phyloP scores from a whole-genome alignment of 2,888 invertebrate genomes.

The Hirtodrosophila alboralis region DNA sequence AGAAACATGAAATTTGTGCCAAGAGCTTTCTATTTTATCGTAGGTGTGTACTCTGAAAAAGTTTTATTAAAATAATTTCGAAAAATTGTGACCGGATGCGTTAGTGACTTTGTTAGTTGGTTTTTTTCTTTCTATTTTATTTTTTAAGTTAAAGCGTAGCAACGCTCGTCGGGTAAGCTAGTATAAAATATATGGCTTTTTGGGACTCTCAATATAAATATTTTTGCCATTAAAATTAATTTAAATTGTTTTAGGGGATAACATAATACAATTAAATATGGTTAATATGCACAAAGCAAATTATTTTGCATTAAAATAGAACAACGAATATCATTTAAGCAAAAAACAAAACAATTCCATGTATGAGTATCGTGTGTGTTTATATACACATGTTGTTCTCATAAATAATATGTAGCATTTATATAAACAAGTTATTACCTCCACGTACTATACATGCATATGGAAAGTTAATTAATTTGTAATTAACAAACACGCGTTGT shows the following conservation, averaged over 20 bases:
- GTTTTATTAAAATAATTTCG: too few species aligned
- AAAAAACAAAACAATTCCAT: constrained; percentile 4
- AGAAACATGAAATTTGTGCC: too few species aligned
- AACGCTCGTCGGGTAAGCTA: too few species aligned
- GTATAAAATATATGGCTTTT: too few species aligned
- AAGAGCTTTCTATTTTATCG: too few species aligned
- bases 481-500: constrained; percentile 24
- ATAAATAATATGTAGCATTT: constrained; percentile 21
- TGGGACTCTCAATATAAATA: too few species aligned
- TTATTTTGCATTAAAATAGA: constrained; percentile 11
- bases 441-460: constrained; percentile 1
- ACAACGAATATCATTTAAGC: constrained; percentile 19
- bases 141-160: too few species aligned
- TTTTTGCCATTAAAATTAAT: neutral
- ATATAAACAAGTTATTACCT: constrained; percentile 24
- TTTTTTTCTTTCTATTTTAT: too few species aligned
- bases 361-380: neutral
- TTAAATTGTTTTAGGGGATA: neutral
- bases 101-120: too few species aligned
- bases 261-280: neutral
- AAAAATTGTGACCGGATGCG: too few species aligned
- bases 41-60: too few species aligned
- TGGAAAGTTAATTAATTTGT: constrained; percentile 21
- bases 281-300: constrained; percentile 4
- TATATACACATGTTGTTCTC: constrained; percentile 15